Conservation (phyloP, 2,797 vertebrate species). For the Carduelis carduelis region DNA sequence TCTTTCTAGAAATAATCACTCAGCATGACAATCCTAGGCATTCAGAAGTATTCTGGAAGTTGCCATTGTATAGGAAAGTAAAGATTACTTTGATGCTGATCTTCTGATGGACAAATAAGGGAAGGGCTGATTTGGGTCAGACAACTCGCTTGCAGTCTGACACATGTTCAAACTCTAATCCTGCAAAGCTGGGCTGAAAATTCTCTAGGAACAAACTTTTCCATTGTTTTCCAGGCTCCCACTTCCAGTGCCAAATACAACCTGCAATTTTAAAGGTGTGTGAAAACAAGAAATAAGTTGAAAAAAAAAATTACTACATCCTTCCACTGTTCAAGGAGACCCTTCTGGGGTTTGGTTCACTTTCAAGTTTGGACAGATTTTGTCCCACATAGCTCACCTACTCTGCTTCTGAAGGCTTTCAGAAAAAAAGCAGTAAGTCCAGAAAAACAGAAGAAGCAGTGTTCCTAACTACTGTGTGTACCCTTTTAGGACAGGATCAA, state of each 20-base stretch:
- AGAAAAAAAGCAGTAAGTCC: conserved; percentile 14
- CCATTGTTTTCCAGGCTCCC: background rate
- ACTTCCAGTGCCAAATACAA: background rate
- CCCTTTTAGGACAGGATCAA: conserved; percentile 2
- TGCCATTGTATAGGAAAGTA: background rate
- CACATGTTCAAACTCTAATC: background rate
- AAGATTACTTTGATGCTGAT: conserved; percentile 16
- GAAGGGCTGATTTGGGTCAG: conserved; percentile 1
- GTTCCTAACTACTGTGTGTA: conserved; percentile 16
- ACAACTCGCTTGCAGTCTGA: background rate
- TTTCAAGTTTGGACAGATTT: conserved; percentile 6
- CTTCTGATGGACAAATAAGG: conserved; percentile 16
- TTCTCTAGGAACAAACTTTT: conserved; percentile 16
- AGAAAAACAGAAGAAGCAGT: conserved; percentile 9
- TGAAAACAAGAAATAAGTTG: background rate
- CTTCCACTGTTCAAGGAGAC: background rate
- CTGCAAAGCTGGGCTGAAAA: conserved; percentile 3
- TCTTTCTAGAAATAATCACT: conserved; percentile 15
- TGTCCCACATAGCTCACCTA: background rate
- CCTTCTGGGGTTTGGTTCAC: background rate
- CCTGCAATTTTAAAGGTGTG: conserved; percentile 8
- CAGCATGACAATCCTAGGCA: background rate
- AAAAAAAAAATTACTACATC: background rate
- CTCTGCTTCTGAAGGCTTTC: conserved; percentile 11
- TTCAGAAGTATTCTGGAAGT: conserved; percentile 32